Evolutionary conservation across 2,888 invertebrate species (phyloP).

Genomic region (Mesochorus sp.): DNA sequence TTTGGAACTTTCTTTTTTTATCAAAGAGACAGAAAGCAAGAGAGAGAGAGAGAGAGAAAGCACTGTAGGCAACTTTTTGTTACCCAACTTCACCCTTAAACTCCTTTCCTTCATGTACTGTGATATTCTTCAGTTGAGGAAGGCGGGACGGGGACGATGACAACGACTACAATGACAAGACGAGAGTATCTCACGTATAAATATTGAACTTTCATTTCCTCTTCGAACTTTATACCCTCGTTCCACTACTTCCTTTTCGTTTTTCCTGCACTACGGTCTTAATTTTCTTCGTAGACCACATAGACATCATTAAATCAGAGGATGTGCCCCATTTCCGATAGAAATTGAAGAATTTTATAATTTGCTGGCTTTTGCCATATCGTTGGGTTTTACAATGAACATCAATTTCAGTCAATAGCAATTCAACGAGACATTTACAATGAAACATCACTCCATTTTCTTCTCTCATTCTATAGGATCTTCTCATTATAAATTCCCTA

Average conservation of each 20-base stretch:
- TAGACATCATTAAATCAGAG: background rate
- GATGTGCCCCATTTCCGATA: background rate
- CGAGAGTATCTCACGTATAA: slow-evolving; percentile 51
- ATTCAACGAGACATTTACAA: no score
- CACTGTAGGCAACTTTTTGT: slow-evolving; percentile 44
- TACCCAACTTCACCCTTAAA: slow-evolving; percentile 31
- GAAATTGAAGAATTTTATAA: no score
- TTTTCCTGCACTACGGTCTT: slow-evolving; percentile 15
- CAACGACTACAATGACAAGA: slow-evolving; percentile 37
- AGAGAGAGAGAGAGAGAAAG: background rate
- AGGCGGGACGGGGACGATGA: slow-evolving; percentile 20
- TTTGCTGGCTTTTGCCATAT: no score
- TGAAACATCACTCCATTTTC: no score
- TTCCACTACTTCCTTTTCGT: background rate
- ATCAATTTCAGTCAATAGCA: no score
- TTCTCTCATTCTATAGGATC: no score
- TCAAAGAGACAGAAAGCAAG: background rate
- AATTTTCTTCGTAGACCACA: slow-evolving; percentile 16
- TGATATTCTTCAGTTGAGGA: slow-evolving; percentile 20
- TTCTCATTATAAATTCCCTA: no score
- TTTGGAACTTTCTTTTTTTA: slow-evolving; percentile 25
- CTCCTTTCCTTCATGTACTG: background rate
- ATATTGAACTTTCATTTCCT: slow-evolving; percentile 54
- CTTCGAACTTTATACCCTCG: slow-evolving; percentile 10
- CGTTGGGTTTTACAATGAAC: no score